Conservation (phyloP, 2,113 vertebrate genomes). For the Nymphicus hollandicus region DNA sequence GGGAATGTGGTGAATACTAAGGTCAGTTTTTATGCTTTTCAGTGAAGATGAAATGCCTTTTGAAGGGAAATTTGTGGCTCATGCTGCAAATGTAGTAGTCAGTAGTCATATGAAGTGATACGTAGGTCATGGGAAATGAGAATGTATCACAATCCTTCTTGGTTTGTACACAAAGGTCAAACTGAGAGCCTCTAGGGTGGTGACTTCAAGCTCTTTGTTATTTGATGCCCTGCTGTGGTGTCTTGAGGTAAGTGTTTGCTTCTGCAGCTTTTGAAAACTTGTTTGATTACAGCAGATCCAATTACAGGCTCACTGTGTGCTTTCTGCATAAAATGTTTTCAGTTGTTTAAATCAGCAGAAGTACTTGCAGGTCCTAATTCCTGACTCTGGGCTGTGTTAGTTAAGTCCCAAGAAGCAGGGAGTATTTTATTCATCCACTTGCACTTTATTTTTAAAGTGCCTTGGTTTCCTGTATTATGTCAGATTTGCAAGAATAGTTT, state of each 20-base stretch:
- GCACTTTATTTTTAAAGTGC: neutral
- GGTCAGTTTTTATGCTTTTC: neutral
- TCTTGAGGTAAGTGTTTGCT: conserved; percentile 2
- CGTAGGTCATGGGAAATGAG: conserved; percentile 8
- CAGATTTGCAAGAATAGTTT: neutral
- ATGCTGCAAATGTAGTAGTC: neutral
- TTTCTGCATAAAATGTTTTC: neutral
- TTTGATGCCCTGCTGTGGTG: neutral
- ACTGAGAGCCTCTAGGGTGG: neutral
- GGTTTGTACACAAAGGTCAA: conserved; percentile 50
- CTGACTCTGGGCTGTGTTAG: neutral
- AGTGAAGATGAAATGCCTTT: neutral
- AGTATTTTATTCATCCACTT: neutral
- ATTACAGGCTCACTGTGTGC: neutral
- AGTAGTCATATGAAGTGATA: neutral
- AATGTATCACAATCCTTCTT: conserved; percentile 6
- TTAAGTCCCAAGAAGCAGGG: neutral
- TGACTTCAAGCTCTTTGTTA: conserved; percentile 35
- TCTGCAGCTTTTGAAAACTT: neutral
- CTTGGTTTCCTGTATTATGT: neutral
- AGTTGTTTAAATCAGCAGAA: neutral
- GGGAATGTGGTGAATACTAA: neutral
- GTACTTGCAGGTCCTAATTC: neutral
- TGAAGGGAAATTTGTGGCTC: neutral
- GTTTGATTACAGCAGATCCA: neutral